Evolutionary conservation across 2,888 invertebrate species (phyloP).

Genomic region (Scrobipalpa atriplicella): DNA sequence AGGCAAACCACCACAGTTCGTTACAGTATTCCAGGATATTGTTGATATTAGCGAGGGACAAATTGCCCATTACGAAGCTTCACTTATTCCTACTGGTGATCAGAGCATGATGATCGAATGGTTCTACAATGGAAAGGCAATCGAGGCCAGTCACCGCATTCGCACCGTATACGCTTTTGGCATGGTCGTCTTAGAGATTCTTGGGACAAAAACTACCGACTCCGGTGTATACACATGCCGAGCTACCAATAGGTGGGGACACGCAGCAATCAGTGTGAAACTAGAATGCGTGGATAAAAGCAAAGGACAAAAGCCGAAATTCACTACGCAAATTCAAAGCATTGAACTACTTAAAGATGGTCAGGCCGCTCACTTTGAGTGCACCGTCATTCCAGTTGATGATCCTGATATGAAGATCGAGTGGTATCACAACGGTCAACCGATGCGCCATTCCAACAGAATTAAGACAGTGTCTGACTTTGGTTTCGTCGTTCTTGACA

Average conservation of each 20-base stretch:
- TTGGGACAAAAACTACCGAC: conserved; percentile 96
- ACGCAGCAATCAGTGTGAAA: conserved; percentile 92
- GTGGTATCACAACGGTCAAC: conserved; percentile 98
- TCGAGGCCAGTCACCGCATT: conserved; percentile 94
- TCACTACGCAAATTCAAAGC: conserved; percentile 93
- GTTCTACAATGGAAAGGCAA: conserved; percentile 96
- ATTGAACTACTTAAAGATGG: conserved; percentile 94
- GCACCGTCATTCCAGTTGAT: conserved; percentile 95
- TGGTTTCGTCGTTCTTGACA: conserved; percentile 96
- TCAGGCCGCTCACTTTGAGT: conserved; percentile 97
- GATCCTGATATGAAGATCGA: conserved; percentile 97
- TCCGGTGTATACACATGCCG: conserved; percentile 94
- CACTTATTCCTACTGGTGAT: conserved; percentile 95
- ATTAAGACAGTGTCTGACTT: conserved; percentile 98
- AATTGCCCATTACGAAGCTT: conserved; percentile 98
- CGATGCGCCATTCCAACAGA: conserved; percentile 93
- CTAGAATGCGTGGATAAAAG: conserved; percentile 92
- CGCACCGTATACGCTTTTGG: conserved; percentile 98
- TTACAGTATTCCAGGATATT: conserved; percentile 92
- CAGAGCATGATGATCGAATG: conserved; percentile 97
- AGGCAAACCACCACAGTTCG: conserved; percentile 94
- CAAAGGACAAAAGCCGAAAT: conserved; percentile 93
- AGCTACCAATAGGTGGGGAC: conserved; percentile 95
- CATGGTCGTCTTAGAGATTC: conserved; percentile 97
- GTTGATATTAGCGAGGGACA: conserved; percentile 95